Base-by-base conservation (phyloP, 2,888 invertebrate species). In the Stenotaenia linearis region DNA sequence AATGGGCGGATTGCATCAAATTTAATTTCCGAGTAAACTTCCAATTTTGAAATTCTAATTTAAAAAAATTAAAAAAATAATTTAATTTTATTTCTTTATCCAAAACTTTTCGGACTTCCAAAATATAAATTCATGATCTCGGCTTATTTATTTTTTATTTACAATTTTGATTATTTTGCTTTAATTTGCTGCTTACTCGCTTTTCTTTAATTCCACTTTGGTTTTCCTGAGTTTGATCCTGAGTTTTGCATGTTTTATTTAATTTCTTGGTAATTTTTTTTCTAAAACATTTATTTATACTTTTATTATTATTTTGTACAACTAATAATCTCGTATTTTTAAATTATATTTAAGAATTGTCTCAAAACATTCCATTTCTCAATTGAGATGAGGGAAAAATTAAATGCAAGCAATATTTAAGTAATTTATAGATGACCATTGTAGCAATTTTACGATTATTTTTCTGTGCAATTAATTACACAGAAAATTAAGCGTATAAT, bases 1-100 rank as follows among this genome's bases (percentile, higher is more conserved):
- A 18, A 77, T 77, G 45, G 61, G 77, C 23, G 77, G 40, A 23
- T 25, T 77, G 37, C 77, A 77, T 45, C 77, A 77, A 40, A 77
- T 77, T 40, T 75, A 32, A 75, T 21, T 28, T n/a, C 15, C n/a
- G n/a, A n/a, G n/a, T 21, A 9, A 69, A 12, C 25, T 69, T 25
- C 7, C 10, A 28, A 56, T 7, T 21, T 5, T 61, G n/a, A 56
- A 21, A 56, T 56, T 23, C 21, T 21, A 56, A 7, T 45, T 45
- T 45, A 56, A 25, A 28, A 69, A 25, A 23, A 69, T 25, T 25
- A 69, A 25, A 5, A 69, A 69, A 61, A n/a, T 18, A 18, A 18
- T 50, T 50, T 50, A 21, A 6, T 18, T 50, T 50, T 50, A 50
- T 50, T 45, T 50, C n/a, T 50, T 50, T 50, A 50, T 50, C n/a